Evolutionary conservation across 64 coral and sea anemone species (phyloP), one percentile per base, ranked within the genome.

Genomic region (Astreopora myriophthalma): DNA sequence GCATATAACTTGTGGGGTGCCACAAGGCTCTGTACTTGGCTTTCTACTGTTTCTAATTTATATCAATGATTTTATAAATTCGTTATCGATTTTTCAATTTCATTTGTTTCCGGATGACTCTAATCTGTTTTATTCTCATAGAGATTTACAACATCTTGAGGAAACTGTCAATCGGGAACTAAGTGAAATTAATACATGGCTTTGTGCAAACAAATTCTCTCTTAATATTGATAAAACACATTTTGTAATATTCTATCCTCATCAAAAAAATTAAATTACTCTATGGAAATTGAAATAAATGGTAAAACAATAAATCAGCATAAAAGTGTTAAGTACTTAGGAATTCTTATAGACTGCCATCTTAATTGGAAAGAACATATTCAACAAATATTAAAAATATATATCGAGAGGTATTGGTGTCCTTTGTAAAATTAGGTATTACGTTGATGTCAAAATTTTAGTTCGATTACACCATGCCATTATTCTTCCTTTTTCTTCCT

Each of bases 111-210:
- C n/a, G 28, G 64, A 68, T 68, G 64, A 68, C 23, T 68, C 64
- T 27, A 68, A 68, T 26, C 64, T 68, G 64, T 26, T 68, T 68
- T 68, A 25, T 68, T 68, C 64, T 68, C 25, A 71, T 34, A 71
- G 30, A 71, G 28, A 71, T 71, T 71, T 33, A 34, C 68, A 71
- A 29, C 68, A 71, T 71, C 68, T 71, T 71, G 68, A 71, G 68
- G 26, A 71, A 71, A 71, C 27, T 71, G 25, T 71, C 68, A 71
- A 71, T 71, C 3, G 11, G 28, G 68, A 71, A 71, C 14, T 31
- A 3, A 3, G 28, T 71, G 28, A 71, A 32, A 71, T 71, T 71
- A 71, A 71, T 30, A 71, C 68, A 30, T 34, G 68, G 68, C 68
- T 71, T 71, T 71, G 31, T 34, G 31, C 68, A 71, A 66, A 66